phyloP scores from a whole-genome alignment of 2,113 vertebrate species.

The Malurus melanocephalus region DNA sequence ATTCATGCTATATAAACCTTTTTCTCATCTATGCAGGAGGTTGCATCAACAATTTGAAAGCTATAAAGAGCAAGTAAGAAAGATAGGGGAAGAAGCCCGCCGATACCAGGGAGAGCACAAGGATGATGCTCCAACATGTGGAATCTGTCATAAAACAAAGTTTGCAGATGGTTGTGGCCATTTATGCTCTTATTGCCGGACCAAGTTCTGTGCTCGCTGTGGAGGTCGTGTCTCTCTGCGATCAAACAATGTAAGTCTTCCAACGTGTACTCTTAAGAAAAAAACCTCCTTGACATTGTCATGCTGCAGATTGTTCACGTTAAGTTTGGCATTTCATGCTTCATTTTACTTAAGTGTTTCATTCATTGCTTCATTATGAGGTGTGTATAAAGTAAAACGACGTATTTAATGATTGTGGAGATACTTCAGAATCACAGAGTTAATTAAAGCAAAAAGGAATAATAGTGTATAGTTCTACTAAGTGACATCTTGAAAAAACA shows the following conservation, averaged over 20 bases:
- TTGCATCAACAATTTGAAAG: slow-evolving; percentile 98
- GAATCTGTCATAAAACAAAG: slow-evolving; percentile 97
- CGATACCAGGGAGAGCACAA: slow-evolving; percentile 92
- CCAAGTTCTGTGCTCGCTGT: slow-evolving; percentile 95
- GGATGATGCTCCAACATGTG: slow-evolving; percentile 95
- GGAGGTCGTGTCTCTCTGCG: slow-evolving; percentile 95
- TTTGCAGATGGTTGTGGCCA: slow-evolving; percentile 96
- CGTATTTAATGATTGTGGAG: neutral
- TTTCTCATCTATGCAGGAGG: slow-evolving; percentile 79
- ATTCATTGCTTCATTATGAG: neutral
- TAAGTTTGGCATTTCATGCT: slow-evolving; percentile 3
- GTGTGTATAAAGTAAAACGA: neutral
- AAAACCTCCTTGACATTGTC: neutral
- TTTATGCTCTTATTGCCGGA: slow-evolving; percentile 97
- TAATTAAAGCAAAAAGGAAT: neutral
- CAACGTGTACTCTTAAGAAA: neutral
- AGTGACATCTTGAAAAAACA: neutral
- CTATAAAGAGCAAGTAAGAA: slow-evolving; percentile 97
- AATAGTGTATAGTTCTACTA: neutral
- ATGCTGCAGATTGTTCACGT: neutral
- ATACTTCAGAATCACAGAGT: neutral
- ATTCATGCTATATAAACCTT: slow-evolving; percentile 40
- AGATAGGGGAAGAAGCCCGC: slow-evolving; percentile 91
- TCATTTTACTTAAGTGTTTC: neutral
- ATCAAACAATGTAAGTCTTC: slow-evolving; percentile 92